Conservation (phyloP, 2,113 vertebrate genomes). For the Jacana jacana region DNA sequence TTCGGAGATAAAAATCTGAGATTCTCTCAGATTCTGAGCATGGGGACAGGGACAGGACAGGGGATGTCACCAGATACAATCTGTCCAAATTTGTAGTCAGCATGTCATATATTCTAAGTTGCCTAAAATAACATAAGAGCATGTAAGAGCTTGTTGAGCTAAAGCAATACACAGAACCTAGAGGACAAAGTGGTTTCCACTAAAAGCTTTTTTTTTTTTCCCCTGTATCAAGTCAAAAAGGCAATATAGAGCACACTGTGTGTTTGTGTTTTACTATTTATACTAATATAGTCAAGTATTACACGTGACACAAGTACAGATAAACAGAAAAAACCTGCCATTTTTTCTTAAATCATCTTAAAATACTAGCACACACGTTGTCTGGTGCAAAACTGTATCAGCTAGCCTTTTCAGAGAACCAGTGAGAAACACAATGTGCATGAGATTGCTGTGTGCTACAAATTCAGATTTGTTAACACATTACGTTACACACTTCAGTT, state of each 20-base stretch:
- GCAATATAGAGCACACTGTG: neutral
- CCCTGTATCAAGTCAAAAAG: neutral
- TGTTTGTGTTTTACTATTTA: neutral
- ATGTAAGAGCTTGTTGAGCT: neutral
- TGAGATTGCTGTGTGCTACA: neutral
- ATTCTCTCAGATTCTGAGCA: neutral
- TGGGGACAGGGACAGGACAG: accelerated
- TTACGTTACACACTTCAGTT: accelerated
- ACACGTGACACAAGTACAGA: neutral
- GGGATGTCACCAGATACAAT: neutral
- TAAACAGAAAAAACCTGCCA: neutral
- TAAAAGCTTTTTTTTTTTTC: neutral
- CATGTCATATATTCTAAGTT: neutral
- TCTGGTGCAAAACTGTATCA: neutral
- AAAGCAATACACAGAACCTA: neutral
- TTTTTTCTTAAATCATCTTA: neutral
- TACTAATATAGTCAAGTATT: neutral
- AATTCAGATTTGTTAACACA: neutral
- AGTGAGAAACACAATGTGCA: neutral
- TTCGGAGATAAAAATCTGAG: neutral
- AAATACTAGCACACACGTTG: neutral
- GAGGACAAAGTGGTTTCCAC: neutral
- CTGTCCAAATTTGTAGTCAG: neutral
- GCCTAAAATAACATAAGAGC: neutral
- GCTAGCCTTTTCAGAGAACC: neutral